phyloP scores from a whole-genome alignment of 2,888 invertebrate genomes.

The Oxytorus armatus region DNA sequence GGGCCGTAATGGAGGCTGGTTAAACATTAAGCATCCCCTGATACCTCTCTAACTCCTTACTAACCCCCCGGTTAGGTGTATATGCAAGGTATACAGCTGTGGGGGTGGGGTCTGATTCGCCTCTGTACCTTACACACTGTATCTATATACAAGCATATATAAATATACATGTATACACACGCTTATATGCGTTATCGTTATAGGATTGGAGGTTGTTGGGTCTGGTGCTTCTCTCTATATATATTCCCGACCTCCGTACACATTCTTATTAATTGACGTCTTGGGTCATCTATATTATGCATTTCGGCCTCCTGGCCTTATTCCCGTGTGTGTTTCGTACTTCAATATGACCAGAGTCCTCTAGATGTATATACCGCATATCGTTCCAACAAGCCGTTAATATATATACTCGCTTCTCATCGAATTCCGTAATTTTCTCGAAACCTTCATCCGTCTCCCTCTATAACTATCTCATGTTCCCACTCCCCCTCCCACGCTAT shows the following conservation, averaged over 20 bases:
- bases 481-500: neutral
- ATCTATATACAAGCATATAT: slow-evolving; percentile 41
- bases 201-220: slow-evolving; percentile 59
- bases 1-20: slow-evolving; percentile 82
- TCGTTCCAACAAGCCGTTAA: slow-evolving; percentile 30
- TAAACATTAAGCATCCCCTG: slow-evolving; percentile 84
- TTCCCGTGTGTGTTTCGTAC: slow-evolving; percentile 76
- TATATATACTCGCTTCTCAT: slow-evolving; percentile 43
- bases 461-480: neutral
- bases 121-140: slow-evolving; percentile 26
- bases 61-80: slow-evolving; percentile 80
- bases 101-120: slow-evolving; percentile 37
- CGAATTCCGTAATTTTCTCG: slow-evolving; percentile 52
- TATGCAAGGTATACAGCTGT: slow-evolving; percentile 70
- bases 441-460: neutral
- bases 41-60: slow-evolving; percentile 82
- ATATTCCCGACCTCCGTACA: slow-evolving; percentile 81
- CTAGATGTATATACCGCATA: slow-evolving; percentile 34
- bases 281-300: slow-evolving; percentile 79
- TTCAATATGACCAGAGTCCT: slow-evolving; percentile 70
- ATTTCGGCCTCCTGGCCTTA: slow-evolving; percentile 76
- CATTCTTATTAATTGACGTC: slow-evolving; percentile 84
- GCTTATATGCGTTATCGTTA: slow-evolving; percentile 47
- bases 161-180: slow-evolving; percentile 25
- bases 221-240: slow-evolving; percentile 77